Evolutionary conservation across 2,113 vertebrate genomes (phyloP), one percentile per base, ranked within the genome.

Genomic region (Rhinolophus ferrumequinum): DNA sequence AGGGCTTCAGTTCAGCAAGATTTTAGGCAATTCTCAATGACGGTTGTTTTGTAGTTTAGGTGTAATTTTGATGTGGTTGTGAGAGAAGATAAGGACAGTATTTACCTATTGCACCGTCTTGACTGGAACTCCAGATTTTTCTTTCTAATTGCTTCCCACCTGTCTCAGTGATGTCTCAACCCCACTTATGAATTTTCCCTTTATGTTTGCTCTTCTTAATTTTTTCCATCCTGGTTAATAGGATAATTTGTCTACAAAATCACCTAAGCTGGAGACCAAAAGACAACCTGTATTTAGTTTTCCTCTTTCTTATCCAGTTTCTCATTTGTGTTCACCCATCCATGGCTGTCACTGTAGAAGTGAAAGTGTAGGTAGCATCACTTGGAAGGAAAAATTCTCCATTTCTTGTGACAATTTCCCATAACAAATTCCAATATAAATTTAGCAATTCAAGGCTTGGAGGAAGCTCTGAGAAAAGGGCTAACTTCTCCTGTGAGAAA

Each of bases 131-230:
- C 41, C 41, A 44, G 4, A 88, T 77, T 47, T 69, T 44, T 92
- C 90, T 85, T 85, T 66, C 47, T 80, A 38, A 58, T 89, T 91
- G 15, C 30, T 75, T 84, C 81, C 38, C 14, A 5, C 38, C 56
- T 21, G 26, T 30, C 19, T 96, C 70, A 14, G 22, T 41, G 15
- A 38, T n/a, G 72, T 85, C 60, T 28, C 72, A 47, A 62, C 21
- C 38, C 50, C 10, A 14, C 26, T n/a, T 28, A 12, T 6, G 62
- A 69, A 13, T 6, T 35, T 44, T 64, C 12, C 64, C 19, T 64
- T 66, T 24, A 19, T 62, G 15, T 86, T 24, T 35, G 8, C 3
- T 54, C 33, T 47, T 67, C 54, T 62, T 76, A 72, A 24, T 70
- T 30, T 26, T 66, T 79, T 54, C 8, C 24, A 30, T 52, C 44